Conservation (phyloP, 2,888 invertebrate species). For the Trachelus troglodyta region DNA sequence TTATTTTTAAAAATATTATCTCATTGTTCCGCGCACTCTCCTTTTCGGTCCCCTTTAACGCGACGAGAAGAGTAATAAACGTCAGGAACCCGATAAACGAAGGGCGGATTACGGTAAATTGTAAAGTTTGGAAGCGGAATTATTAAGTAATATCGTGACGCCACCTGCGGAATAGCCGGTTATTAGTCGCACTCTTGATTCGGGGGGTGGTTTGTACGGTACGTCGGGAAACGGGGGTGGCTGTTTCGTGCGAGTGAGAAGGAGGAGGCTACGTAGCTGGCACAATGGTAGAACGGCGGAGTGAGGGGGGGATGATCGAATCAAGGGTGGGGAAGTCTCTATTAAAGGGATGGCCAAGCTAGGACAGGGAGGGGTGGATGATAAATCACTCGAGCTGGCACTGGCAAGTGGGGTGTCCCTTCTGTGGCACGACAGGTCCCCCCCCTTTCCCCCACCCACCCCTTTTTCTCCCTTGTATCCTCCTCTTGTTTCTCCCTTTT, state of each 20-base stretch:
- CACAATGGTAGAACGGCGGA: conserved; percentile 27
- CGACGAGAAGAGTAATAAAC: too few species aligned
- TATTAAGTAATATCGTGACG: conserved; percentile 14
- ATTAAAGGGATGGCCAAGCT: conserved; percentile 19
- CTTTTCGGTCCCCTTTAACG: too few species aligned
- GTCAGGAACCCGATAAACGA: background rate
- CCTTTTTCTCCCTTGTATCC: background rate
- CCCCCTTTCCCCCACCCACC: background rate
- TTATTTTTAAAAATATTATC: too few species aligned
- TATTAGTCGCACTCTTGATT: conserved; percentile 13
- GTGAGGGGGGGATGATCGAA: conserved; percentile 11
- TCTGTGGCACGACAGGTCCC: conserved; percentile 39
- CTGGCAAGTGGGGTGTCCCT: conserved; percentile 46
- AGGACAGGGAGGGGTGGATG: conserved; percentile 28
- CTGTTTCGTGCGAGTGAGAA: too few species aligned
- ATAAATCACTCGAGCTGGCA: conserved; percentile 54
- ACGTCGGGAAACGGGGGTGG: background rate
- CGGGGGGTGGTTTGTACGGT: conserved; percentile 16
- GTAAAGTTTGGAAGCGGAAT: conserved; percentile 27
- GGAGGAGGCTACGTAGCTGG: background rate
- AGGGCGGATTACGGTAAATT: conserved; percentile 24
- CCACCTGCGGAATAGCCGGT: conserved; percentile 23
- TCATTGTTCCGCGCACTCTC: too few species aligned
- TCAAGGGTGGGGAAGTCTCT: conserved; percentile 10
- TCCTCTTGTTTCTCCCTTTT: too few species aligned